These are phyloP conservation scores for Burhinus oedicnemus DNA, from an alignment of 2,113 vertebrate genomes.

Conservation along the genomic window DNA sequence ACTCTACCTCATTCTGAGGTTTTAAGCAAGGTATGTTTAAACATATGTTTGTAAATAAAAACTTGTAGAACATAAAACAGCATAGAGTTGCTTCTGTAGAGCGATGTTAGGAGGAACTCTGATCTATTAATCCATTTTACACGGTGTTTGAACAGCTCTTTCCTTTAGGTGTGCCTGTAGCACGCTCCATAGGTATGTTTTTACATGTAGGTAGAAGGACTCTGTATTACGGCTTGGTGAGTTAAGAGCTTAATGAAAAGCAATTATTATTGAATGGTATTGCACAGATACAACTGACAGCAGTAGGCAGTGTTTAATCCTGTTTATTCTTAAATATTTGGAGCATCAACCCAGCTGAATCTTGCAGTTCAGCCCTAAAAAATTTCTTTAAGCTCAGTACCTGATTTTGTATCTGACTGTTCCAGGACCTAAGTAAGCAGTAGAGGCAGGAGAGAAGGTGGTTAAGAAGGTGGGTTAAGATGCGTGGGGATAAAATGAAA, in stretches of 20 bases:
- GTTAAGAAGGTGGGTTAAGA: not conserved
- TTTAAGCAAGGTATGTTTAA: not conserved
- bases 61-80: not conserved
- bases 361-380: not conserved
- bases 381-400: not conserved
- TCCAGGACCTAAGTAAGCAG: not conserved
- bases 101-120: not conserved
- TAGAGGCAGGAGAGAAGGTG: not conserved
- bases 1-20: not conserved
- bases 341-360: not conserved
- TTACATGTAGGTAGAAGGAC: not conserved
- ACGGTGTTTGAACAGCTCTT: not conserved
- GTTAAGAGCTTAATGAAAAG: not conserved
- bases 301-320: not conserved
- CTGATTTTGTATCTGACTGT: not conserved
- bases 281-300: not conserved
- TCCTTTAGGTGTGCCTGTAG: not conserved
- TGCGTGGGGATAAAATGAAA: fast-evolving
- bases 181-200: not conserved
- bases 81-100: not conserved
- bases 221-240: not conserved
- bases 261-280: not conserved
- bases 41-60: not conserved
- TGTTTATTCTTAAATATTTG: not conserved
- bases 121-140: not conserved